These are phyloP conservation scores for Mythimna loreyi DNA, from an alignment of 2,888 invertebrate species.

Conservation along the genomic window DNA sequence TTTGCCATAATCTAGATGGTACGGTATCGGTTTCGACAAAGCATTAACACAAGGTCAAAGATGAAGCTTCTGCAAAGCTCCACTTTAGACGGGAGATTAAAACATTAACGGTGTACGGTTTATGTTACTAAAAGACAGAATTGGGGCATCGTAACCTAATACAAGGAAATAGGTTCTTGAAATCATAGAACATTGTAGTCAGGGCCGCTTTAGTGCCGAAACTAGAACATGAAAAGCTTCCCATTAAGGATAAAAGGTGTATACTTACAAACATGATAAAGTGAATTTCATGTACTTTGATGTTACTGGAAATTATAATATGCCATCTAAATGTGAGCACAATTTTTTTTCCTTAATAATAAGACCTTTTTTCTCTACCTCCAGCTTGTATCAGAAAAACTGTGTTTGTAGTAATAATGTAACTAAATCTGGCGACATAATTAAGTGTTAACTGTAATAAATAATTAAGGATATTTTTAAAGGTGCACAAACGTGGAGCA, in stretches of 20 bases:
- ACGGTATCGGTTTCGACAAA: slow-evolving; percentile 16
- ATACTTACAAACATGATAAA: neutral
- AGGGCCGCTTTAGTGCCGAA: neutral
- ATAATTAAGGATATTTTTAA: too few relatives aligned
- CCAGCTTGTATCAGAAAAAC: neutral
- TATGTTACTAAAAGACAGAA: slow-evolving; percentile 39
- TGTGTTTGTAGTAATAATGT: neutral
- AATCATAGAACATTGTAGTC: slow-evolving; percentile 24
- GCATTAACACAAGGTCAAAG: slow-evolving; percentile 53
- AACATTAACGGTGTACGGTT: slow-evolving; percentile 39
- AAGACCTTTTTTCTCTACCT: slow-evolving; percentile 1
- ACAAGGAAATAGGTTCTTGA: slow-evolving; percentile 30
- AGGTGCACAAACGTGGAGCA: too few relatives aligned
- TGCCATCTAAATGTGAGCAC: slow-evolving; percentile 9
- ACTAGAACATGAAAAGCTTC: neutral
- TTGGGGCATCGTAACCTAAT: slow-evolving; percentile 32
- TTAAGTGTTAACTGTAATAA: neutral
- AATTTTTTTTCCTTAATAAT: slow-evolving; percentile 20
- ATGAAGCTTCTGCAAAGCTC: slow-evolving; percentile 48
- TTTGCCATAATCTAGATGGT: neutral
- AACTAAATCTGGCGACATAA: neutral
- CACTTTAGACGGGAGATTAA: slow-evolving; percentile 41
- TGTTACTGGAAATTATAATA: neutral
- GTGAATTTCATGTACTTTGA: neutral
- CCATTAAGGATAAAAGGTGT: neutral